These are phyloP conservation scores for Pycnonotus jocosus DNA, from an alignment of 2,113 vertebrate genomes.

Conservation along the genomic window DNA sequence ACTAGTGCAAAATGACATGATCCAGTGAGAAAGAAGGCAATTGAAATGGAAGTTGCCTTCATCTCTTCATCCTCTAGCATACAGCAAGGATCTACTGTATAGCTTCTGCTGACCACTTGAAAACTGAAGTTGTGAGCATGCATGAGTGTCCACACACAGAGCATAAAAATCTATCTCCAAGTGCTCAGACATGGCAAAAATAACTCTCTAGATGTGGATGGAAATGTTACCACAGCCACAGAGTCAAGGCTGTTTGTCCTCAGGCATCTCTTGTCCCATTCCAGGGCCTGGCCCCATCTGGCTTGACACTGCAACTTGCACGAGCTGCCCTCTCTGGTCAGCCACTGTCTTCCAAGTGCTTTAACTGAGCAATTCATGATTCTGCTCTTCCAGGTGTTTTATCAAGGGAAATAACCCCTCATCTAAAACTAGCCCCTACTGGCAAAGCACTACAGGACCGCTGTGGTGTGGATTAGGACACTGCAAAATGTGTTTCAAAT, in stretches of 20 bases:
- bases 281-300: not conserved
- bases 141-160: not conserved
- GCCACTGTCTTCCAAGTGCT: not conserved
- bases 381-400: not conserved
- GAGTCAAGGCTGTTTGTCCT: not conserved
- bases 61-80: not conserved
- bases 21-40: not conserved
- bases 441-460: not conserved
- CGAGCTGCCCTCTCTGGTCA: fast-evolving
- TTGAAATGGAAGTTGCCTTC: not conserved
- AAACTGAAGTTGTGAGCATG: not conserved
- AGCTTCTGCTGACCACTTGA: not conserved
- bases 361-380: not conserved
- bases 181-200: not conserved
- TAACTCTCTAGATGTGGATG: not conserved
- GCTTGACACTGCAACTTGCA: not conserved
- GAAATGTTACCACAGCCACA: not conserved
- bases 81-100: not conserved
- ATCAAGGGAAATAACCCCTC: not conserved
- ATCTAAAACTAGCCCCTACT: not conserved
- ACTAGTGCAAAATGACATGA: not conserved
- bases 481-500: not conserved
- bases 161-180: not conserved
- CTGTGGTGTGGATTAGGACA: not conserved
- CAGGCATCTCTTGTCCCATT: not conserved